Conservation (phyloP, 1,140 invertebrate species). For the Drosophila sp. region DNA sequence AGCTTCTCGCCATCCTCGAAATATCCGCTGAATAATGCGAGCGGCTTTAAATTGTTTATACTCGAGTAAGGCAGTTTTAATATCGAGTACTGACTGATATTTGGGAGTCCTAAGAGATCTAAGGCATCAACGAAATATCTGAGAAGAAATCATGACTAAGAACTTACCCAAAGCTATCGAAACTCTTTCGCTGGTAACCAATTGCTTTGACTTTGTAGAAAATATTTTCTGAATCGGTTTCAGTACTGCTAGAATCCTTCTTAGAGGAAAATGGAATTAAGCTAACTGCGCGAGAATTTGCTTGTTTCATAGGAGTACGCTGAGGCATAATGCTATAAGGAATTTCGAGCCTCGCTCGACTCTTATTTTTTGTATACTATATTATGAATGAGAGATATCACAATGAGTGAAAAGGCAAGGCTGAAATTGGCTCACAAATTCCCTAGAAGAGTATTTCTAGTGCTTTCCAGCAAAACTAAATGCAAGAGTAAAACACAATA, state of each 20-base stretch:
- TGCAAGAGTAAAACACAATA: neutral
- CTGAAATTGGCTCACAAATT: neutral
- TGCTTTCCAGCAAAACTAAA: neutral
- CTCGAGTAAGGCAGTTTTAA: conserved; percentile 26
- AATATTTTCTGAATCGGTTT: neutral
- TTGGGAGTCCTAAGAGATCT: neutral
- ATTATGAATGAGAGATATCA: neutral
- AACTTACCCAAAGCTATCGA: neutral
- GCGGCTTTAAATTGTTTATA: conserved; percentile 63
- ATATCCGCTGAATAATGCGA: conserved; percentile 48
- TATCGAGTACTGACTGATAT: neutral
- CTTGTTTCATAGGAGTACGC: neutral
- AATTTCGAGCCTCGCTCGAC: neutral
- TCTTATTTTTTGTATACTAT: neutral
- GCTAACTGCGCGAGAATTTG: neutral
- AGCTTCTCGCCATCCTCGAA: conserved; percentile 41
- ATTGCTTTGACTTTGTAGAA: neutral
- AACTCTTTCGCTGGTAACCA: neutral
- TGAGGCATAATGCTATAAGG: neutral
- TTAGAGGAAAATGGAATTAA: neutral
- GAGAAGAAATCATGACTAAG: neutral
- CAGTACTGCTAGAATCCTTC: neutral
- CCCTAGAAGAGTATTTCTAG: too few species aligned
- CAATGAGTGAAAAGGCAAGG: neutral
- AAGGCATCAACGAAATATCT: neutral